A percentile compares a stretch with the other conserved stretches of the same genome.
Conservation (phyloP, 2,888 invertebrate species). For the Cordylochernes scorpioides region DNA sequence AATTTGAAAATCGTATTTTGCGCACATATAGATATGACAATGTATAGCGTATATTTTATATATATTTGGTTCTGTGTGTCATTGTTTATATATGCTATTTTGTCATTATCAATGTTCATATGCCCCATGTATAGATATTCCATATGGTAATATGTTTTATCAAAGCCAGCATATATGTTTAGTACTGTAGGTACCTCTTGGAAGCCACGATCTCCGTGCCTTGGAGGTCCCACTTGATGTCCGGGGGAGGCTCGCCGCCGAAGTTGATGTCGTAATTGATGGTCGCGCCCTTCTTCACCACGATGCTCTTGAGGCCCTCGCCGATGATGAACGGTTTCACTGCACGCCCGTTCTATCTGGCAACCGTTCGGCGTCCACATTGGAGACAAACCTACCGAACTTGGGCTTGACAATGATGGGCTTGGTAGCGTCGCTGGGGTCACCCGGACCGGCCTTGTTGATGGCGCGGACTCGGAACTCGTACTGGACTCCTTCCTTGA, state of each 20-base stretch:
- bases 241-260: constrained; percentile 88
- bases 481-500: constrained; percentile 73
- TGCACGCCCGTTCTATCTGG: background rate
- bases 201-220: constrained; percentile 38
- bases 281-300: constrained; percentile 84
- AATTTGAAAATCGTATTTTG: too few species aligned
- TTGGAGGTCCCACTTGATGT: constrained; percentile 62
- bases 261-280: constrained; percentile 78
- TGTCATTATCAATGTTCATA: too few species aligned
- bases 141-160: too few species aligned
- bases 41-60: too few species aligned
- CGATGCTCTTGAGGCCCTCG: constrained; percentile 50
- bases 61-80: too few species aligned
- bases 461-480: constrained; percentile 77
- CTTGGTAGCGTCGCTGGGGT: constrained; percentile 70
- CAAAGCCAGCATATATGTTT: background rate
- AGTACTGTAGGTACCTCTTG: constrained; percentile 4
- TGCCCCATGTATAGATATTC: too few species aligned
- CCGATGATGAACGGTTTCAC: constrained; percentile 90
- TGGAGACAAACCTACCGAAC: constrained; percentile 26
- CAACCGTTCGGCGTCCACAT: too few species aligned
- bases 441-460: constrained; percentile 80
- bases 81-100: too few species aligned
- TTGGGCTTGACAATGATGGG: constrained; percentile 66
- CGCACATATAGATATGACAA: too few species aligned